These are phyloP conservation scores for Panonychus citri DNA, from an alignment of 1,140 invertebrate species.

Conservation along the genomic window DNA sequence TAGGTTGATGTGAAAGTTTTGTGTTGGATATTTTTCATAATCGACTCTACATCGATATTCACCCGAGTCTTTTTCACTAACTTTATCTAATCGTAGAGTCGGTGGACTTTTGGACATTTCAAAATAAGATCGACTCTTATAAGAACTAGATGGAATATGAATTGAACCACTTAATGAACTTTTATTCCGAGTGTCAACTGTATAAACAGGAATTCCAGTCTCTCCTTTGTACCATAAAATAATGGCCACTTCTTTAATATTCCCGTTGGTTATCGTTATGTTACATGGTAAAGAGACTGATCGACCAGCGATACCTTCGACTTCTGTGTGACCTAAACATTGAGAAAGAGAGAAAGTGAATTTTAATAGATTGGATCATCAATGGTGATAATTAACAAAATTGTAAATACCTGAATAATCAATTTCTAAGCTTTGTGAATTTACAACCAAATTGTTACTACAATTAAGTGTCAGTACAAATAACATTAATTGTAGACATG, in stretches of 20 bases:
- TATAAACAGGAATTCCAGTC: slow-evolving; percentile 14
- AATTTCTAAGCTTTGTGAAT: too few relatives aligned
- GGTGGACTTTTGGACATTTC: slow-evolving; percentile 28
- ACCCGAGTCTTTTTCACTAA: slow-evolving; percentile 49
- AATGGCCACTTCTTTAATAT: slow-evolving; percentile 37
- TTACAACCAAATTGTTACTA: too few relatives aligned
- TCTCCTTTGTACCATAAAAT: slow-evolving; percentile 60
- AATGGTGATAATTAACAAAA: too few relatives aligned
- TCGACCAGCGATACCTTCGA: slow-evolving; percentile 38
- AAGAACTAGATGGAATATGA: slow-evolving; percentile 4
- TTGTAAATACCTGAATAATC: too few relatives aligned
- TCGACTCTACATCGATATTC: slow-evolving; percentile 70
- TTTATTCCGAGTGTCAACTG: slow-evolving; percentile 10
- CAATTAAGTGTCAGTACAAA: too few relatives aligned
- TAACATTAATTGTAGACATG: too few relatives aligned
- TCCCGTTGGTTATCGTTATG: slow-evolving; percentile 38
- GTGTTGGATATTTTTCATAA: slow-evolving; percentile 59
- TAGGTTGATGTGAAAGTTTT: slow-evolving; percentile 10
- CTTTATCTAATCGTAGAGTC: slow-evolving; percentile 44
- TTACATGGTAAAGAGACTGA: slow-evolving; percentile 54
- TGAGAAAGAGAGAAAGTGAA: too few relatives aligned
- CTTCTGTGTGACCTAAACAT: slow-evolving; percentile 11
- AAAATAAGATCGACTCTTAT: slow-evolving; percentile 10
- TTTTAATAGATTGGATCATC: too few relatives aligned
- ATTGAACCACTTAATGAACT: not conserved